These are phyloP conservation scores for Pachycephala philippinensis DNA, from an alignment of 2,113 vertebrate genomes.

Conservation along the genomic window DNA sequence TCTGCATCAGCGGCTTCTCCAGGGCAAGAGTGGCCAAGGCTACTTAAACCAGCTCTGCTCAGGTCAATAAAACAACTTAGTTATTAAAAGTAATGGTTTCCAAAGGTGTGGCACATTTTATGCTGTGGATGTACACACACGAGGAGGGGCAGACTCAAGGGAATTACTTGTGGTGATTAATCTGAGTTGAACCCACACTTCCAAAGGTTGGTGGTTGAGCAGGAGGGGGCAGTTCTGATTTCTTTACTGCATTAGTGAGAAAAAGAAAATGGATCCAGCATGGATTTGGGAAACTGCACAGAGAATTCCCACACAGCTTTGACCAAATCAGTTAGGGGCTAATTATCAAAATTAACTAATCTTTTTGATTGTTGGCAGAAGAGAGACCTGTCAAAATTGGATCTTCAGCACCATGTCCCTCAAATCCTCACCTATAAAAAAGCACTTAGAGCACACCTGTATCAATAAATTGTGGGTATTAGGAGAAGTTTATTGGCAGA, in stretches of 20 bases:
- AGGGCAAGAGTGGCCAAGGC: too few relatives aligned
- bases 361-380: neutral
- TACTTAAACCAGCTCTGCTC: neutral
- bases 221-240: neutral
- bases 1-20: rapidly evolving
- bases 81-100: neutral
- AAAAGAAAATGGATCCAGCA: neutral
- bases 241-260: neutral
- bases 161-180: neutral
- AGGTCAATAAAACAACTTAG: neutral
- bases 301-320: neutral
- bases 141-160: neutral
- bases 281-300: neutral
- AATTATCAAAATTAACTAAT: neutral
- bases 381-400: neutral
- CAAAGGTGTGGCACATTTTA: neutral
- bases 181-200: neutral
- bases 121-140: neutral
- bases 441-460: neutral
- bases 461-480: neutral
- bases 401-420: neutral
- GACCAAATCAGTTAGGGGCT: neutral
- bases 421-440: neutral
- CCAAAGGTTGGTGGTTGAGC: neutral
- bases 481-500: neutral